Percentiles rank a stretch among this genome's conserved stretches.
These are phyloP conservation scores for Gobionotothen gibberifrons DNA, from an alignment of 2,797 vertebrate genomes.

Conservation along the genomic window DNA sequence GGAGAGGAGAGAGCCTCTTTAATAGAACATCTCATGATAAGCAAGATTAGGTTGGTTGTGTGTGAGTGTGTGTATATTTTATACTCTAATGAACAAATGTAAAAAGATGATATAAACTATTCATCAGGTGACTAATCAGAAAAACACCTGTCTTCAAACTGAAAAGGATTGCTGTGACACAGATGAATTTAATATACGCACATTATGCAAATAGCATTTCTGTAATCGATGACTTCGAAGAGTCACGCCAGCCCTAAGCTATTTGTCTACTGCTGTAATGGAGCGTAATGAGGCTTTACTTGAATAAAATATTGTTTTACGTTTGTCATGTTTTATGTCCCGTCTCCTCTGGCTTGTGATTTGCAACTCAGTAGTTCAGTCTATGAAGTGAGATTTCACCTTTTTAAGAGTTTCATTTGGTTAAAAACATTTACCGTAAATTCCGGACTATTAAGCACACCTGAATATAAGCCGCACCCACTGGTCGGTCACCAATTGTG, in stretches of 20 bases:
- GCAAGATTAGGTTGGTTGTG: constrained; percentile 36
- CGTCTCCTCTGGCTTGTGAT: not conserved
- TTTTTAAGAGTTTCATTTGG: not conserved
- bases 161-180: not conserved
- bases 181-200: not conserved
- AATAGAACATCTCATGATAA: constrained; percentile 28
- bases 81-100: no score
- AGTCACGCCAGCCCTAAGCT: no score
- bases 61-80: not conserved
- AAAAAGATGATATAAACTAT: no score
- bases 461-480: no score
- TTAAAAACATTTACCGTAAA: not conserved
- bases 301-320: not conserved
- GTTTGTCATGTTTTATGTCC: not conserved
- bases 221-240: no score
- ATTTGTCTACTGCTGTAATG: not conserved
- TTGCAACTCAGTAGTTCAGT: not conserved
- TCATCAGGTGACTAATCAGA: not conserved
- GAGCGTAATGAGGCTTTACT: not conserved
- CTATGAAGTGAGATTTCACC: not conserved
- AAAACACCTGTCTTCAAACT: not conserved
- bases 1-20: not conserved
- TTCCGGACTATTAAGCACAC: no score
- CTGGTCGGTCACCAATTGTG: no score
- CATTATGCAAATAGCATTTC: no score